Evolutionary conservation across 2,797 vertebrate species (phyloP), one percentile per base, ranked within the genome.

Genomic region (Linurgus olivaceus): DNA sequence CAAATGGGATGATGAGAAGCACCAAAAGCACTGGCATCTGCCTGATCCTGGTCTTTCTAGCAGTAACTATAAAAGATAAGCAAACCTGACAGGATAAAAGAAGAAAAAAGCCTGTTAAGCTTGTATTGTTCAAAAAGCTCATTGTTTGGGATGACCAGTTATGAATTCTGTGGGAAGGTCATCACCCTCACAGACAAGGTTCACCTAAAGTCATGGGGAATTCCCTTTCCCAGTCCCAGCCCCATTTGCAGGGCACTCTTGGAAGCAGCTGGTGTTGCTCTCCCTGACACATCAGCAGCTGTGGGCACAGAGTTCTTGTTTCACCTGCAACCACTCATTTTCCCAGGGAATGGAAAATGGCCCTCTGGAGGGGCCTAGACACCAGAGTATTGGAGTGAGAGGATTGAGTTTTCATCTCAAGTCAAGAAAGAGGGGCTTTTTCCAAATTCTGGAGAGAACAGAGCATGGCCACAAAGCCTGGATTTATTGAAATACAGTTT

Each of bases 351-450:
- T 25, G 23, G 33, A 48, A 65, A 83, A 83, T 8, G 25, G 13
- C n/a, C 24, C 10, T 75, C 45, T 78, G 54, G 17, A 73, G n/a
- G 3, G 3, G 3, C 19, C 11, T 25, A 0, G 13, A 1, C 29
- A n/a, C 62, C 52, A 45, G 28, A 17, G 3, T 38, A 5, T 4
- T 35, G 31, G 35, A 48, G 33, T 6, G 1, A 66, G 21, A 59
- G 14, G 15, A 48, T 3, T 14, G 16, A 4, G 38, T 78, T 82
- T 38, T 63, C 17, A 21, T 44, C 24, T 1, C 3, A 57, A 40
- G n/a, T 35, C 7, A 16, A 19, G 31, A 59, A 62, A 51, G 10
- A 58, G 9, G 2, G 19, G 16, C 42, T 51, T 72, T 68, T 63
- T 45, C 11, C 18, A 35, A 29, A 75, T 65, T 65, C 47, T 61